These are phyloP conservation scores for Rhodophaea formosa DNA, from an alignment of 2,888 invertebrate genomes.

Conservation along the genomic window DNA sequence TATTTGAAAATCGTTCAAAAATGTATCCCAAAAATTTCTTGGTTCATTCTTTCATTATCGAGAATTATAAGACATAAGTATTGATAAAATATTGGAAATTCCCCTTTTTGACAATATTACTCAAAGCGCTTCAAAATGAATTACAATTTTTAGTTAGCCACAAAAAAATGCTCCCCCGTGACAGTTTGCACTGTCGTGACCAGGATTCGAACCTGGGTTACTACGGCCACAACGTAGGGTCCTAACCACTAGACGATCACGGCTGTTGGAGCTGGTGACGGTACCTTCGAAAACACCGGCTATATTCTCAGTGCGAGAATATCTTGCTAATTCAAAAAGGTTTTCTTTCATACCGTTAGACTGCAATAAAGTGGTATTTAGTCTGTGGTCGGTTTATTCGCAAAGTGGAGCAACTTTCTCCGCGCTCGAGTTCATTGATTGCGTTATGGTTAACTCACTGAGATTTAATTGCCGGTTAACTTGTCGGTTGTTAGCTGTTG, in stretches of 20 bases:
- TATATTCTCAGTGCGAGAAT: not conserved
- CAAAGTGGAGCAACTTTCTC: constrained; percentile 12
- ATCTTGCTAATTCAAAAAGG: not conserved
- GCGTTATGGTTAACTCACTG: constrained; percentile 12
- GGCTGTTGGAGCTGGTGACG: constrained; percentile 68
- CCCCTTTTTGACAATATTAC: too few species aligned
- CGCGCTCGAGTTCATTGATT: constrained; percentile 13
- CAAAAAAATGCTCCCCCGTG: constrained; percentile 36
- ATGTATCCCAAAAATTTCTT: too few species aligned
- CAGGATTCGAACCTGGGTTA: constrained; percentile 85
- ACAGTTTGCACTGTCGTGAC: constrained; percentile 79
- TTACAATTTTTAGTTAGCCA: too few species aligned
- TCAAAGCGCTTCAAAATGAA: too few species aligned
- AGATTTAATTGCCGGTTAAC: constrained; percentile 8
- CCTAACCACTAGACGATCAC: constrained; percentile 88
- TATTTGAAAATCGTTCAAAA: too few species aligned
- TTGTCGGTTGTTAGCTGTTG: not conserved
- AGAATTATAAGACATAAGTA: too few species aligned
- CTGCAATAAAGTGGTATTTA: not conserved
- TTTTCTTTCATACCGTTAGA: not conserved
- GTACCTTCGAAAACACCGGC: not conserved
- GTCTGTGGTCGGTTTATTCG: not conserved
- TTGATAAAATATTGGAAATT: too few species aligned
- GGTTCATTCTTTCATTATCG: too few species aligned
- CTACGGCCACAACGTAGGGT: constrained; percentile 77